phyloP scores from a whole-genome alignment of 2,888 invertebrate species.

The Eupithecia vulgata region DNA sequence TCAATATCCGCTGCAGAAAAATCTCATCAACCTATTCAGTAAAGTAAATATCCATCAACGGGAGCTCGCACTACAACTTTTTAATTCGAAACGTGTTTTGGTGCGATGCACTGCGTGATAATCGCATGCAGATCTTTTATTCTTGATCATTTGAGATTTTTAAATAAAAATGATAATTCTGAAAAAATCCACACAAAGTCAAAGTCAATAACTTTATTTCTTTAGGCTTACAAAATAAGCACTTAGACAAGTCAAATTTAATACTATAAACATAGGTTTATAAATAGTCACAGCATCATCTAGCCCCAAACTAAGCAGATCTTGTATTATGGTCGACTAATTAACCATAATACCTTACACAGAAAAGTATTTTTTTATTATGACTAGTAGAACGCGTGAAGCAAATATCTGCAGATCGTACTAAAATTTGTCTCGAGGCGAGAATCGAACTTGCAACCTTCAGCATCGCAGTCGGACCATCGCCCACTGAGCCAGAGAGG shows the following conservation, averaged over 20 bases:
- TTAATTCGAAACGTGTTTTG: constrained; percentile 62
- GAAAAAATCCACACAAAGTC: background rate
- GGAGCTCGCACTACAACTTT: constrained; percentile 53
- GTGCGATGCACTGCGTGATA: constrained; percentile 50
- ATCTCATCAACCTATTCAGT: background rate
- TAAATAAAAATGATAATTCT: background rate
- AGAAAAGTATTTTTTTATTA: too few relatives aligned
- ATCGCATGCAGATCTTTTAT: constrained; percentile 42
- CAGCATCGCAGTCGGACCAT: background rate
- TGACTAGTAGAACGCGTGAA: too few relatives aligned
- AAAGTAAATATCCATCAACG: background rate
- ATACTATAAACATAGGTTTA: too few relatives aligned
- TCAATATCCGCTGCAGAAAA: background rate
- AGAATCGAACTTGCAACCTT: background rate
- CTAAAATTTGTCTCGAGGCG: background rate
- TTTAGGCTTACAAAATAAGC: too few relatives aligned
- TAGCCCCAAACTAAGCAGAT: background rate
- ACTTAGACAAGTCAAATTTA: too few relatives aligned
- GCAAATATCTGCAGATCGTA: background rate
- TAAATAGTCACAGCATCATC: background rate
- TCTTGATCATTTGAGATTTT: constrained; percentile 25
- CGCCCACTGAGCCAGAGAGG: background rate
- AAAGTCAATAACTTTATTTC: too few relatives aligned
- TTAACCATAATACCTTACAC: too few relatives aligned
- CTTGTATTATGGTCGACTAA: background rate